A percentile compares a stretch with the other conserved stretches of the same genome.
These are phyloP conservation scores for Rachycentron canadum DNA, from an alignment of 2,797 vertebrate species.

Conservation along the genomic window DNA sequence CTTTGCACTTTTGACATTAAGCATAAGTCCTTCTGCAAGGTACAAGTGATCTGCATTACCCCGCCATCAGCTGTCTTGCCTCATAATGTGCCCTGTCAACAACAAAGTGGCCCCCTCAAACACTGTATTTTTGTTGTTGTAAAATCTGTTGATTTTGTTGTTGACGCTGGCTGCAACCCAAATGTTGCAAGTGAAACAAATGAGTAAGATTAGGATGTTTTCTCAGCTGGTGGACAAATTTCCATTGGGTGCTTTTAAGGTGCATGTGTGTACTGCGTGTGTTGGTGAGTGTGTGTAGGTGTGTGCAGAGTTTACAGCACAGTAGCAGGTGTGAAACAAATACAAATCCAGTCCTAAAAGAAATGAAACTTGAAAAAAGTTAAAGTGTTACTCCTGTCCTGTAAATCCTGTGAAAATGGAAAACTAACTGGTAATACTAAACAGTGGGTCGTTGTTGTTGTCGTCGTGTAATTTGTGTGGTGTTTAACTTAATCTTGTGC, in stretches of 20 bases:
- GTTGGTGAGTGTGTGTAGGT: not conserved
- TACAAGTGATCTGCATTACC: conserved; percentile 17
- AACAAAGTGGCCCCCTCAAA: not conserved
- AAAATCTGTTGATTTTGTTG: not conserved
- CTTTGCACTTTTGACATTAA: not conserved
- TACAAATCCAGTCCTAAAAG: not conserved
- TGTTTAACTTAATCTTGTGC: not conserved
- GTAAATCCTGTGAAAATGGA: not conserved
- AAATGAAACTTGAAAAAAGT: not conserved
- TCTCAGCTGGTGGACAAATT: not conserved
- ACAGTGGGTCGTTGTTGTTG: not conserved
- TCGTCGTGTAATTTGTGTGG: not conserved
- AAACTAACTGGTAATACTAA: not conserved
- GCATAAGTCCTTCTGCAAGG: not conserved
- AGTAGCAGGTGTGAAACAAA: not conserved
- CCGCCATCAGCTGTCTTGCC: not conserved
- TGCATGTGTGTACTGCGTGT: not conserved
- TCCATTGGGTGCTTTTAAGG: not conserved
- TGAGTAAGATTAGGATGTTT: not conserved
- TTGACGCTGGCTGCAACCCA: not conserved
- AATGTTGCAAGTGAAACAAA: not conserved
- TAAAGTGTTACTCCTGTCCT: not conserved
- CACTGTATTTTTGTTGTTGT: not conserved
- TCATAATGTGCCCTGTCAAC: not conserved
- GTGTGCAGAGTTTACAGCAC: not conserved